Evolutionary conservation across 2,113 vertebrate genomes (phyloP), one percentile per base, ranked within the genome.

Genomic region (Psophia crepitans): DNA sequence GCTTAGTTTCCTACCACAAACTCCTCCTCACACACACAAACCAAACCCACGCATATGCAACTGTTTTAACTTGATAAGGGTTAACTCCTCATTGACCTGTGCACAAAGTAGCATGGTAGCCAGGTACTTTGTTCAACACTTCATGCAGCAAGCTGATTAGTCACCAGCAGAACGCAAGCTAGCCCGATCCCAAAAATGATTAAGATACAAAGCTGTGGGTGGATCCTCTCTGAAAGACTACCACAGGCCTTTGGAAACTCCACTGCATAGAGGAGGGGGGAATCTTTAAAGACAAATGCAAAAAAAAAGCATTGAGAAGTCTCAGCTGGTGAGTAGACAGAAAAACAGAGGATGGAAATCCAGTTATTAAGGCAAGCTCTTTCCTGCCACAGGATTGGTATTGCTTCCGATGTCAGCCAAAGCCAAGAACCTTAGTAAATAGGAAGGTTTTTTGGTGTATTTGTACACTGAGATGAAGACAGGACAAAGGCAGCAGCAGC

Each of bases 1-100:
- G 57, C 84, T 91, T 61, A 11, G 58, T 95, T 97, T 95, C 93
- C 97, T 93, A 84, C 94, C 92, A 89, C 90, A 95, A 94, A 89
- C 69, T 94, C 84, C 61, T 80, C 77, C 78, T 77, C 64, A 65
- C 79, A 64, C 56, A 61, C 64, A 54, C 49, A 68, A 78, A 58
- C 23, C 63, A 87, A 94, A 75, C 87, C 79, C 73, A 95, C 65
- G 3, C 66, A 91, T 17, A 79, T 10, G 32, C 51, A 89, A 49
- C 57, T 44, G 3, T 81, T 76, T 92, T 87, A 97, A 90, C 69
- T 21, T 3, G 41, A 61, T 41, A 54, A 70, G 30, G 37, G 51
- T 88, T 77, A 94, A 60, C 83, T 90, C 80, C 75, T 94, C 35
- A 32, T 2, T 87, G 83, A 82, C 44, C 70, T 66, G 33, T n/a